A percentile compares a stretch with the other conserved stretches of the same genome.
phyloP scores from a whole-genome alignment of 2,888 invertebrate genomes.

The Brenthis ino region DNA sequence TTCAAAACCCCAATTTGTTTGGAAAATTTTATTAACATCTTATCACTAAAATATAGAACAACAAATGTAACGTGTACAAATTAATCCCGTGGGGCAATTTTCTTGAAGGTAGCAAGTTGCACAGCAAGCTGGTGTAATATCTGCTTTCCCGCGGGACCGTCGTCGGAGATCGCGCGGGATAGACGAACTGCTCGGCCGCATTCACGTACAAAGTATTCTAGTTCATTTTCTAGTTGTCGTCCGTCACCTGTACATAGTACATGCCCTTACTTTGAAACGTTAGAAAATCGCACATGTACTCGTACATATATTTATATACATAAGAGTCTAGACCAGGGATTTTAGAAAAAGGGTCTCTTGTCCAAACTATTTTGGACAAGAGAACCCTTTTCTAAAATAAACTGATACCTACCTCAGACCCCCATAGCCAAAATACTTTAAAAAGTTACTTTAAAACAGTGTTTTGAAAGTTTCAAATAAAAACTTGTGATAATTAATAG shows the following conservation, averaged over 20 bases:
- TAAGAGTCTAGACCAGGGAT: too few relatives aligned
- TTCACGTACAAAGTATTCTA: constrained; percentile 95
- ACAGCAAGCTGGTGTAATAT: constrained; percentile 90
- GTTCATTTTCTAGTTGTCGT: constrained; percentile 85
- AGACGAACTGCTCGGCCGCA: constrained; percentile 90
- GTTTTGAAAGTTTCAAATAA: too few relatives aligned
- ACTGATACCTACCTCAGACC: too few relatives aligned
- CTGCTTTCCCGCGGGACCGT: constrained; percentile 82
- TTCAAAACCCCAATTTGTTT: neutral
- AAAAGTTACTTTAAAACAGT: too few relatives aligned
- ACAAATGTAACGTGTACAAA: neutral
- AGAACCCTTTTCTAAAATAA: too few relatives aligned
- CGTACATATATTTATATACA: too few relatives aligned
- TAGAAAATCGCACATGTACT: too few relatives aligned
- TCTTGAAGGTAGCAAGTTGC: constrained; percentile 92
- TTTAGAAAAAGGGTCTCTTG: too few relatives aligned
- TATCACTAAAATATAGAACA: neutral
- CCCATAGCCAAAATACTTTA: too few relatives aligned
- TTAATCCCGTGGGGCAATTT: constrained; percentile 79
- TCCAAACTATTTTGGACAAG: too few relatives aligned
- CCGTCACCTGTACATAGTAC: constrained; percentile 58
- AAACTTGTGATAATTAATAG: too few relatives aligned
- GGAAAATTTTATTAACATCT: neutral
- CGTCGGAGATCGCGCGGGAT: constrained; percentile 87
- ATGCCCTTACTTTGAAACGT: too few relatives aligned